Percentiles rank a stretch among this genome's conserved stretches.
These are phyloP conservation scores for Clostera curtula DNA, from an alignment of 2,888 invertebrate genomes.

Conservation along the genomic window DNA sequence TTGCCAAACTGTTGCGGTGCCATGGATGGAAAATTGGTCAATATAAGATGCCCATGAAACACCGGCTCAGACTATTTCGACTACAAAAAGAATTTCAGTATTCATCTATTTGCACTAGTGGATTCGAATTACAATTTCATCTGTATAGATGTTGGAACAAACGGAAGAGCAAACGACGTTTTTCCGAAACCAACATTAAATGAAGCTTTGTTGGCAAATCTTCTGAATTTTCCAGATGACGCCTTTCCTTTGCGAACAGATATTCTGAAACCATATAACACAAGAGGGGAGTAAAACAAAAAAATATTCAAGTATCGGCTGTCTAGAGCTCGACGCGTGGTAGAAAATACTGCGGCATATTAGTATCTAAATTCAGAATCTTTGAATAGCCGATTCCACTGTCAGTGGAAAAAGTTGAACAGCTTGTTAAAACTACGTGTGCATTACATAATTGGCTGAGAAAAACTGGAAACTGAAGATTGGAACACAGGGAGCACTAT, in stretches of 20 bases:
- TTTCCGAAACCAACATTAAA: constrained; percentile 8
- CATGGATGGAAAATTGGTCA: constrained; percentile 15
- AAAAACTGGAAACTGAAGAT: no score
- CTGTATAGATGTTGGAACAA: constrained; percentile 13
- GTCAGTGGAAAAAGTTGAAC: constrained; percentile 10
- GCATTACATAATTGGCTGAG: constrained; percentile 21
- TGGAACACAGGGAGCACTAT: no score
- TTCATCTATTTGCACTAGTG: constrained; percentile 10
- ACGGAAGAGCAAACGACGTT: constrained; percentile 13
- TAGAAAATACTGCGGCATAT: constrained; percentile 20
- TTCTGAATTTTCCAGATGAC: constrained; percentile 16
- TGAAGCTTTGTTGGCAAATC: constrained; percentile 11
- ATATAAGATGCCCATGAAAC: constrained; percentile 14
- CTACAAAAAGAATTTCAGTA: constrained; percentile 12
- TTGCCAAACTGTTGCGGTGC: constrained; percentile 11
- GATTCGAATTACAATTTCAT: constrained; percentile 13
- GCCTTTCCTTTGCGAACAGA: constrained; percentile 17
- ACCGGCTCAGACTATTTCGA: constrained; percentile 12
- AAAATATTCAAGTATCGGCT: constrained; percentile 21
- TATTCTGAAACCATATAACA: constrained; percentile 12
- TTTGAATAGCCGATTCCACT: constrained; percentile 9
- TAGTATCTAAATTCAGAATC: constrained; percentile 12
- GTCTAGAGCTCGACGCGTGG: constrained; percentile 15
- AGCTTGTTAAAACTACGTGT: constrained; percentile 16
- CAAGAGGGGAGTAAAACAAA: constrained; percentile 10